Conservation (phyloP, 2,888 invertebrate species). For the Scaptomyza tumidula region DNA sequence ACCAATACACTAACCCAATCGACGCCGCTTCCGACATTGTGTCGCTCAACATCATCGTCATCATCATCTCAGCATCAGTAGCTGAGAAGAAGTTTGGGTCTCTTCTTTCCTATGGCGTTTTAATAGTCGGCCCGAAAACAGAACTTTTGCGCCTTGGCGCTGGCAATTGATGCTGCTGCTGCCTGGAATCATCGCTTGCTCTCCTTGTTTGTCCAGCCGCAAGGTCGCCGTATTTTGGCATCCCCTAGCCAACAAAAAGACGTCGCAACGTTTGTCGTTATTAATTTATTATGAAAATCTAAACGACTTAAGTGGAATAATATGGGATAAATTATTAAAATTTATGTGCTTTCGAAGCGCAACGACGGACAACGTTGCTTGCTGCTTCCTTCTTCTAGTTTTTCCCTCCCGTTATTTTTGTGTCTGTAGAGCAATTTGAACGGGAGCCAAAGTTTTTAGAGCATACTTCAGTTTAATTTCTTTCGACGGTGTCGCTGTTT, state of each 20-base stretch:
- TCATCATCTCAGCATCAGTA: not conserved
- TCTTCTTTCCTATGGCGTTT: constrained; percentile 33
- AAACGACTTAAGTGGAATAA: constrained; percentile 84
- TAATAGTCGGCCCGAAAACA: constrained; percentile 53
- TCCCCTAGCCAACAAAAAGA: constrained; percentile 27
- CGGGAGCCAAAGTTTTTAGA: constrained; percentile 70
- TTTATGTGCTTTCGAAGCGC: constrained; percentile 81
- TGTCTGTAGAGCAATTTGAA: constrained; percentile 53
- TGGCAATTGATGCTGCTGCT: constrained; percentile 63
- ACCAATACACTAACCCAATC: constrained; percentile 41
- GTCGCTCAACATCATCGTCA: constrained; percentile 33
- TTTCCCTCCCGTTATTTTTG: constrained; percentile 1
- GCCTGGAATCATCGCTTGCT: constrained; percentile 6
- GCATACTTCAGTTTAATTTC: constrained; percentile 77
- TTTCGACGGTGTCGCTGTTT: constrained; percentile 55
- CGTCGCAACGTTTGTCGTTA: constrained; percentile 71
- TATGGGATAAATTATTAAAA: constrained; percentile 84
- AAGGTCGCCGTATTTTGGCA: constrained; percentile 57
- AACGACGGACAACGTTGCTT: constrained; percentile 27
- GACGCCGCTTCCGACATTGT: constrained; percentile 34
- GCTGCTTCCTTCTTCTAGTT: constrained; percentile 22
- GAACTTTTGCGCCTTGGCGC: constrained; percentile 63
- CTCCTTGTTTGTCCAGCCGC: constrained; percentile 50
- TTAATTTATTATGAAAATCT: constrained; percentile 84
- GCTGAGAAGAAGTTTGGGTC: not conserved